Percentiles rank a stretch among this genome's conserved stretches.
These are phyloP conservation scores for Amblyornis subalaris DNA, from an alignment of 2,113 vertebrate species.

Conservation along the genomic window DNA sequence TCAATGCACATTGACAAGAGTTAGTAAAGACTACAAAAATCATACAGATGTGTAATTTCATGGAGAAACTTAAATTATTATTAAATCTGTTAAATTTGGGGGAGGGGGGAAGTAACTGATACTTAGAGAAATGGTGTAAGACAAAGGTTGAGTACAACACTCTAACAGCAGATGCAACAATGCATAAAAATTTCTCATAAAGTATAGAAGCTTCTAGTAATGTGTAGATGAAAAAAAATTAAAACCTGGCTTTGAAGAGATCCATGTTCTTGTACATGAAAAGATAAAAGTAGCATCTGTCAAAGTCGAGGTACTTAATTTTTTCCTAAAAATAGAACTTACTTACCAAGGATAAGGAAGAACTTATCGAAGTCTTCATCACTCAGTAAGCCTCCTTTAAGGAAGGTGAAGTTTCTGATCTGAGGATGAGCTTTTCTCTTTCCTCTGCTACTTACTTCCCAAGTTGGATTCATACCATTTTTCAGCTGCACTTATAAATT, in stretches of 20 bases:
- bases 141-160: background rate
- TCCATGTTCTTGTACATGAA: background rate
- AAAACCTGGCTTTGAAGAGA: background rate
- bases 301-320: background rate
- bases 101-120: background rate
- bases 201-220: background rate
- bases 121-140: background rate
- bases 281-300: background rate
- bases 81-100: background rate
- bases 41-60: background rate
- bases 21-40: background rate
- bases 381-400: background rate
- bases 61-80: background rate
- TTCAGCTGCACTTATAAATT: background rate
- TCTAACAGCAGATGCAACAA: background rate
- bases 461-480: background rate
- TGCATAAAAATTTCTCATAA: background rate
- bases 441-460: background rate
- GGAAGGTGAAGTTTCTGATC: background rate
- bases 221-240: background rate
- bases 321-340: background rate
- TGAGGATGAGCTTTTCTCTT: slow-evolving; percentile 13
- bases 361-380: background rate
- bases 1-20: background rate
- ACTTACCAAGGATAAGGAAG: background rate